These are phyloP conservation scores for Carpatolechia fugitivella DNA, from an alignment of 2,888 invertebrate genomes.

Conservation along the genomic window DNA sequence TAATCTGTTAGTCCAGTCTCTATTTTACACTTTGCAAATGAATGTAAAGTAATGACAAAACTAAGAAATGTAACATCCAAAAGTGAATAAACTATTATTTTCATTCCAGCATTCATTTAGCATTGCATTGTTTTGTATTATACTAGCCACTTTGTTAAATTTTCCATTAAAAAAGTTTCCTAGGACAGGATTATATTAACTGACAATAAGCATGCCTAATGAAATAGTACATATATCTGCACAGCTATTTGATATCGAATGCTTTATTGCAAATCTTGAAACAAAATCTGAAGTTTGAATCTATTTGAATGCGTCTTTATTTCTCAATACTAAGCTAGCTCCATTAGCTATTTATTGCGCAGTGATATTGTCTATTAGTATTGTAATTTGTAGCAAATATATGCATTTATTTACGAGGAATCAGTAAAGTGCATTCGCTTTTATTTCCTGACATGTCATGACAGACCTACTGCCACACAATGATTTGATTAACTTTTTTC, in stretches of 20 bases:
- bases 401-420: too few species aligned
- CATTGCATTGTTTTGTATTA: background rate
- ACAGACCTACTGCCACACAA: slow-evolving; percentile 3
- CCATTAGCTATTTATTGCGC: too few species aligned
- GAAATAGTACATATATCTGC: slow-evolving; percentile 8
- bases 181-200: slow-evolving; percentile 5
- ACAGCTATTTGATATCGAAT: background rate
- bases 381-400: too few species aligned
- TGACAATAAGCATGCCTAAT: slow-evolving; percentile 13
- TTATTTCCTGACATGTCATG: background rate
- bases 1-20: slow-evolving; percentile 11
- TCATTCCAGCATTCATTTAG: background rate
- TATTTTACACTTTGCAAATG: too few species aligned
- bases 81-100: too few species aligned
- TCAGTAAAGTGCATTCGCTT: background rate
- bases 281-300: background rate
- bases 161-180: background rate
- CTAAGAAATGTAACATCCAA: too few species aligned
- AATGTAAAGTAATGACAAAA: too few species aligned
- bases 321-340: too few species aligned
- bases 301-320: background rate
- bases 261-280: background rate
- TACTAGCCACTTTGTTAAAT: background rate
- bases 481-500: slow-evolving; percentile 1
- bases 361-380: too few species aligned